A percentile compares a stretch with the other conserved stretches of the same genome.
These are phyloP conservation scores for Antrozous pallidus DNA, from an alignment of 2,797 vertebrate species.

Conservation along the genomic window DNA sequence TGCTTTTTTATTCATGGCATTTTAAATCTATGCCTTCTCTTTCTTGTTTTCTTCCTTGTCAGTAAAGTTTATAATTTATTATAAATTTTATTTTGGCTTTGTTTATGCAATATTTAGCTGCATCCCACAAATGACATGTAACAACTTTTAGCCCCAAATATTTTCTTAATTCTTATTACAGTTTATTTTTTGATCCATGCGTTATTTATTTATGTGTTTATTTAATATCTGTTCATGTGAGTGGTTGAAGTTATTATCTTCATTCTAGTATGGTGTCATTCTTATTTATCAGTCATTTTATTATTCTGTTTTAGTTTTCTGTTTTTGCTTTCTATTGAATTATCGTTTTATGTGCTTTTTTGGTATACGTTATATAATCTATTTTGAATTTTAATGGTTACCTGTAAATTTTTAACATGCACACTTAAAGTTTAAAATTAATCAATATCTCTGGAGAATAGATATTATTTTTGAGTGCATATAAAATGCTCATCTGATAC, in stretches of 20 bases:
- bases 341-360: neutral
- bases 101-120: neutral
- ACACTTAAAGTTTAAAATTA: constrained; percentile 33
- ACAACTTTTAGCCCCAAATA: constrained; percentile 10
- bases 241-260: neutral
- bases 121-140: neutral
- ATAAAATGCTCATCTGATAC: neutral
- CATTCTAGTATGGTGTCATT: neutral
- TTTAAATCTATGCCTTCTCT: neutral
- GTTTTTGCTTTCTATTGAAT: neutral
- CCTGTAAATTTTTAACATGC: neutral
- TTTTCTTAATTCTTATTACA: constrained; percentile 25
- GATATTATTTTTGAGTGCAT: neutral
- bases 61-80: neutral
- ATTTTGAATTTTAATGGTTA: constrained; percentile 7
- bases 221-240: neutral
- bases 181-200: neutral
- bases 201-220: neutral
- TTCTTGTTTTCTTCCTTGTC: neutral
- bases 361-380: neutral
- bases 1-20: neutral
- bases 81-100: neutral
- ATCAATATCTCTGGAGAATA: neutral
- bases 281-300: neutral
- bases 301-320: neutral